Evolutionary conservation across 2,888 invertebrate species (phyloP), one percentile per base, ranked within the genome.

Genomic region (Cryptosula pallasiana): DNA sequence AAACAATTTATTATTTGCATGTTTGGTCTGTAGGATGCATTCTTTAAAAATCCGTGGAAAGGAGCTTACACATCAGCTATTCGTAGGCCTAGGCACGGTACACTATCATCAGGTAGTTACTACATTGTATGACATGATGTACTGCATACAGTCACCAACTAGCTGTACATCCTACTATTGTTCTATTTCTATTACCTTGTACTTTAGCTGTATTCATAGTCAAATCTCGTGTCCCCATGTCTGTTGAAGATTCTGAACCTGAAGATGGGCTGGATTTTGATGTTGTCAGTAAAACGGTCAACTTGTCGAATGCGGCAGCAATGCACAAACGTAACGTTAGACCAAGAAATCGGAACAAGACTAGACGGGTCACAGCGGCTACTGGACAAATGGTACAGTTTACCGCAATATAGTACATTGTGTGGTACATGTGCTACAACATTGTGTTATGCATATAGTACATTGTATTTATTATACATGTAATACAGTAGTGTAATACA

Each of bases 291-390:
- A 27, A 32, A 13, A 63, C 63, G 3, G 32, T 2, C 25, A 63
- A 32, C n/a, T 32, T 63, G 5, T 63, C 63, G 2, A 63, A 63
- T n/a, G 2, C 63, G 32, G 63, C 63, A 63, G 63, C 63, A 5
- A 63, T 63, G 63, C 63, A 63, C 63, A 63, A 63, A 32, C 63
- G 63, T 63, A 63, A 32, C 34, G 63, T 63, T 2, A 27, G 63
- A 63, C 63, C 63, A 13, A 63, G 27, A 34, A 27, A 63, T 63
- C 20, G 63, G 32, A 27, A 20, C 32, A 63, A 63, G 34, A 25
- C 63, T 27, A 63, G 63, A 32, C 2, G 63, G 27, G 63, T 63
- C 9, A 63, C 27, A 27, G 63, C 63, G 16, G 63, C 63, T 13
- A 20, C 63, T 13, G 63, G 9, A 13, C 63, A 63, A 63, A 63